Conservation (phyloP, 2,888 invertebrate genomes). For the Nebria brevicollis region DNA sequence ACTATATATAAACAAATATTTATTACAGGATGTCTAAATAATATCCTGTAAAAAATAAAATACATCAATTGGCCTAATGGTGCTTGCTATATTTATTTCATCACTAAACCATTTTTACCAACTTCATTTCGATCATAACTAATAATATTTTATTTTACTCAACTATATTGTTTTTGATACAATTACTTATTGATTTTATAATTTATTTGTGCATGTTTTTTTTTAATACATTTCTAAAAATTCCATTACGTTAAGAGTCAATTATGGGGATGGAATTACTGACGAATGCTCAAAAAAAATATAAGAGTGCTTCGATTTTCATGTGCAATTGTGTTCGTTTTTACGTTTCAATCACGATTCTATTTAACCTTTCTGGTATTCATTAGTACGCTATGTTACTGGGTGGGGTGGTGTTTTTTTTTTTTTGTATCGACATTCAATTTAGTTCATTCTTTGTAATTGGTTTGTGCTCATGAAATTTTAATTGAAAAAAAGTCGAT, state of each 20-base stretch:
- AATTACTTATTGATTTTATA: not conserved
- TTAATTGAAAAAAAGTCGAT: too few species aligned
- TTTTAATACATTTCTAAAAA: not conserved
- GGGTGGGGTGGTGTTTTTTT: too few species aligned
- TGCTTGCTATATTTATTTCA: conserved; percentile 23
- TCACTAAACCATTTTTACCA: not conserved
- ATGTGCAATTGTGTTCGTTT: too few species aligned
- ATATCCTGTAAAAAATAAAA: conserved; percentile 62
- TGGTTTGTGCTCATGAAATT: too few species aligned
- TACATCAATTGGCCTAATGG: conserved; percentile 64
- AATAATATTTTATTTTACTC: too few species aligned
- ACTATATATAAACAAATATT: conserved; percentile 18
- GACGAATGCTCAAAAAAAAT: not conserved
- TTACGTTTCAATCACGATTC: too few species aligned
- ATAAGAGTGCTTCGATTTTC: too few species aligned
- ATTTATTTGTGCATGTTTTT: not conserved
- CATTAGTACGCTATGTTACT: too few species aligned
- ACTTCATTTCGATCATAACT: not conserved
- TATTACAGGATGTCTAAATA: conserved; percentile 32
- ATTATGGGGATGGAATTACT: not conserved
- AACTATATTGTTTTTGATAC: not conserved
- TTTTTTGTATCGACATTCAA: too few species aligned
- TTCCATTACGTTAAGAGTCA: not conserved
- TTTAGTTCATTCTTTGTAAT: too few species aligned
- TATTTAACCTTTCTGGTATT: too few species aligned